Conservation (phyloP, 1,140 invertebrate genomes). For the Rhynchophorus ferrugineus region DNA sequence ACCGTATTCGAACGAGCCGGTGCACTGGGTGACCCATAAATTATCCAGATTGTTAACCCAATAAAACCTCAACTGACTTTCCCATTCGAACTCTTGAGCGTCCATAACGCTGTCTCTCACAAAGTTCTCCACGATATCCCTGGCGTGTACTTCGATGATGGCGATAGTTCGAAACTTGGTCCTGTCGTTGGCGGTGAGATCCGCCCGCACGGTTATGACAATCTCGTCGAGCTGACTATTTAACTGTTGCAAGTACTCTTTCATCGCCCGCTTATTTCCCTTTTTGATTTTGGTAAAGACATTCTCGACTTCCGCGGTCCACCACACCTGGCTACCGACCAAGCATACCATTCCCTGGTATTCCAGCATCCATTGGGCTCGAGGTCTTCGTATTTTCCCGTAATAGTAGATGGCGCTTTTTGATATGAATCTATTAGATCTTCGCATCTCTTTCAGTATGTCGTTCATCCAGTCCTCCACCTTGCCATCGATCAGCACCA, state of each 20-base stretch:
- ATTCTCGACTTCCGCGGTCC: slow-evolving; percentile 88
- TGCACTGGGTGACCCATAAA: slow-evolving; percentile 75
- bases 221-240: slow-evolving; percentile 80
- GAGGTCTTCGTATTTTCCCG: slow-evolving; percentile 51
- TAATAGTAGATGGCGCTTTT: slow-evolving; percentile 85
- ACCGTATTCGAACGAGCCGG: slow-evolving; percentile 79
- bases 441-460: slow-evolving; percentile 75
- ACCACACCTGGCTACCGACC: slow-evolving; percentile 83
- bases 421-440: slow-evolving; percentile 73
- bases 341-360: slow-evolving; percentile 84
- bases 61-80: slow-evolving; percentile 86
- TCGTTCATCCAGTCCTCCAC: slow-evolving; percentile 89
- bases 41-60: slow-evolving; percentile 79
- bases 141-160: slow-evolving; percentile 83
- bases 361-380: slow-evolving; percentile 79
- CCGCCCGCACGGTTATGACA: slow-evolving; percentile 63
- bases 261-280: slow-evolving; percentile 80
- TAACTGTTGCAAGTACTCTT: slow-evolving; percentile 72
- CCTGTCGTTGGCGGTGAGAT: slow-evolving; percentile 70
- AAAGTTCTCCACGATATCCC: slow-evolving; percentile 82
- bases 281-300: slow-evolving; percentile 68
- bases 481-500: slow-evolving; percentile 49
- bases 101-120: slow-evolving; percentile 79
- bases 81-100: slow-evolving; percentile 82
- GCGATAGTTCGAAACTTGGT: slow-evolving; percentile 81